Conservation (phyloP, 2,888 invertebrate species). For the Thelaira solivaga region DNA sequence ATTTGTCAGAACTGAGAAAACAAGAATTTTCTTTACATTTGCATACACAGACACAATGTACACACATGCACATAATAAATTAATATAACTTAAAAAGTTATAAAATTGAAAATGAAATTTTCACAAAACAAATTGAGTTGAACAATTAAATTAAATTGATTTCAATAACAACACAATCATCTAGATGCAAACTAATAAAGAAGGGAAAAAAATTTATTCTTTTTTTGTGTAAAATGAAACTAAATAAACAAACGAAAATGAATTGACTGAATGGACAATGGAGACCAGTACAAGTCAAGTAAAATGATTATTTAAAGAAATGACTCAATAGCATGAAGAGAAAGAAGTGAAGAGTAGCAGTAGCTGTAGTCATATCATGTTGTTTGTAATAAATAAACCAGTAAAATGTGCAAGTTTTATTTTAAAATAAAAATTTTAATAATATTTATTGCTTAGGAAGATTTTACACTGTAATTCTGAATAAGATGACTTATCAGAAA, state of each 20-base stretch:
- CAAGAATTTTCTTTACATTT: background rate
- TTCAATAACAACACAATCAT: conserved; percentile 62
- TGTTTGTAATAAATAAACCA: conserved; percentile 21
- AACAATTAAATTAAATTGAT: conserved; percentile 71
- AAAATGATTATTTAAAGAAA: conserved; percentile 17
- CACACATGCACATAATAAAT: background rate
- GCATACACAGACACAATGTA: background rate
- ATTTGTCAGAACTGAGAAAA: conserved; percentile 4
- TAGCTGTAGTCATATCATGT: background rate
- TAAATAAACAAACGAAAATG: conserved; percentile 27
- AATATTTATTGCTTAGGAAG: too few species aligned
- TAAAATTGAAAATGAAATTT: conserved; percentile 56
- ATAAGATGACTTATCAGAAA: too few species aligned
- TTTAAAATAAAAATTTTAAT: too few species aligned
- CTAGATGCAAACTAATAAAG: conserved; percentile 48
- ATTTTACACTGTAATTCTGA: too few species aligned
- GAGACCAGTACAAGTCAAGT: conserved; percentile 10
- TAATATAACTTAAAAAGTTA: conserved; percentile 32
- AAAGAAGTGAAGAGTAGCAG: too few species aligned
- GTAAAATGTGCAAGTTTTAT: background rate
- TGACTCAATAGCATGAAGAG: conserved; percentile 8
- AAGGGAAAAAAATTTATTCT: too few species aligned
- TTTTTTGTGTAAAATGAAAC: conserved; percentile 40
- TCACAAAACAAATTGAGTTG: conserved; percentile 67
- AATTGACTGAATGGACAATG: conserved; percentile 29